A percentile compares a stretch with the other conserved stretches of the same genome.
phyloP scores from a whole-genome alignment of 2,888 invertebrate species.

The Trichacis sp. region DNA sequence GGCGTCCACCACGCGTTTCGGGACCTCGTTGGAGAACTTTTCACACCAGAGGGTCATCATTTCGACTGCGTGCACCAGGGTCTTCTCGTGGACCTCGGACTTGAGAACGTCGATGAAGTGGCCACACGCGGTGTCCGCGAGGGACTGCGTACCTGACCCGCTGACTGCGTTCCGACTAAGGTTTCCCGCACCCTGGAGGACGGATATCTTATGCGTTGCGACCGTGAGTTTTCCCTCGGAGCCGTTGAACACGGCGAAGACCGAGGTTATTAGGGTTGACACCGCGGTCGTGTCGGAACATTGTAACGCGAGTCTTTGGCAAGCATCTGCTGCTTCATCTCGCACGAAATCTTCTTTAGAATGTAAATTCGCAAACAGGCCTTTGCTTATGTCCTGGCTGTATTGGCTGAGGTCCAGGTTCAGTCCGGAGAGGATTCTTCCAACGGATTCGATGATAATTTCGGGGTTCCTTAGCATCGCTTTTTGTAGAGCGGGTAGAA shows the following conservation, averaged over 20 bases:
- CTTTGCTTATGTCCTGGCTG: constrained; percentile 83
- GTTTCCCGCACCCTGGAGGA: constrained; percentile 83
- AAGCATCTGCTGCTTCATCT: constrained; percentile 79
- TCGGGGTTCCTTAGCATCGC: constrained; percentile 95
- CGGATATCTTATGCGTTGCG: constrained; percentile 88
- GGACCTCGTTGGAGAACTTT: constrained; percentile 76
- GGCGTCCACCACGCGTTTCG: constrained; percentile 75
- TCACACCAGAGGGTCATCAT: constrained; percentile 85
- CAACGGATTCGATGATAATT: constrained; percentile 85
- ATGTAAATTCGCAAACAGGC: constrained; percentile 86
- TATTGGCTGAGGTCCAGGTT: constrained; percentile 83
- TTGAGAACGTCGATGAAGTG: constrained; percentile 84
- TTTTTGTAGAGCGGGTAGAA: constrained; percentile 90
- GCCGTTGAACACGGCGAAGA: constrained; percentile 87
- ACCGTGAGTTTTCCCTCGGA: constrained; percentile 92
- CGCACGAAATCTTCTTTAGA: constrained; percentile 87
- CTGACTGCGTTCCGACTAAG: constrained; percentile 79
- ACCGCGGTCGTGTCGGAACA: constrained; percentile 78
- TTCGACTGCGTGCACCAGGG: constrained; percentile 83
- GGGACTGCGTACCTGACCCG: constrained; percentile 72
- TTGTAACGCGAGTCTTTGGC: constrained; percentile 78
- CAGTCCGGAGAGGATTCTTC: constrained; percentile 79
- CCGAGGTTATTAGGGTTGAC: constrained; percentile 76
- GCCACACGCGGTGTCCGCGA: constrained; percentile 75
- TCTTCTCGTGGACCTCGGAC: constrained; percentile 92